Evolutionary conservation across 2,888 invertebrate genomes (phyloP).

Genomic region (Thera britannica): DNA sequence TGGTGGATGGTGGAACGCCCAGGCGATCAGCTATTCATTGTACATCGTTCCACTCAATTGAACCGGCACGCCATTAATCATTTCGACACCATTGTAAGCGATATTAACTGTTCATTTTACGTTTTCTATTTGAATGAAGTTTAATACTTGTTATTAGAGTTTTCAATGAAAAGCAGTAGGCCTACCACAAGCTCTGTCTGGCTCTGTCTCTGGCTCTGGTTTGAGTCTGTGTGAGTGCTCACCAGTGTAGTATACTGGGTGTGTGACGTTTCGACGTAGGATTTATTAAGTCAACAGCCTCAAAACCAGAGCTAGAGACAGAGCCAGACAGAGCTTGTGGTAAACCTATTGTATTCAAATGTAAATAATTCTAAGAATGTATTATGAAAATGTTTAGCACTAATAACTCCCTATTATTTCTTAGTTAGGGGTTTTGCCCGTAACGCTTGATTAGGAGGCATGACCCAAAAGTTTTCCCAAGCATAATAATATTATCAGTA

Average conservation of each 20-base stretch:
- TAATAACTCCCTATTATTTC: not conserved
- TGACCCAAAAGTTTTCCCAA: conserved; percentile 46
- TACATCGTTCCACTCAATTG: conserved; percentile 58
- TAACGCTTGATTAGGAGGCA: conserved; percentile 5
- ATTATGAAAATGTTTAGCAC: not conserved
- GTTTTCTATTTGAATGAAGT: conserved; percentile 48
- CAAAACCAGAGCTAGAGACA: too few relatives aligned
- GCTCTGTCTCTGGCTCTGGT: too few relatives aligned
- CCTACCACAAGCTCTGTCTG: too few relatives aligned
- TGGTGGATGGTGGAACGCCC: conserved; percentile 22
- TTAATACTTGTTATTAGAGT: conserved; percentile 4
- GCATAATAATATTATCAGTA: conserved; percentile 5
- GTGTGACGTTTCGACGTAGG: too few relatives aligned
- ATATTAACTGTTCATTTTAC: conserved; percentile 47
- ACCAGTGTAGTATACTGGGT: too few relatives aligned
- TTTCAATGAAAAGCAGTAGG: not conserved
- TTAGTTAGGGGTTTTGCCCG: not conserved
- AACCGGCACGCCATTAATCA: conserved; percentile 62
- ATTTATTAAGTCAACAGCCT: too few relatives aligned
- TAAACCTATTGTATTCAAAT: too few relatives aligned
- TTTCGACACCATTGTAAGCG: conserved; percentile 54
- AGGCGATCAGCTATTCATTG: conserved; percentile 49
- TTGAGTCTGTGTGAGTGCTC: too few relatives aligned
- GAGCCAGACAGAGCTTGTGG: too few relatives aligned
- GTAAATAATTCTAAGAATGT: too few relatives aligned